phyloP scores from a whole-genome alignment of 2,797 vertebrate genomes.

The Rhinella marina region DNA sequence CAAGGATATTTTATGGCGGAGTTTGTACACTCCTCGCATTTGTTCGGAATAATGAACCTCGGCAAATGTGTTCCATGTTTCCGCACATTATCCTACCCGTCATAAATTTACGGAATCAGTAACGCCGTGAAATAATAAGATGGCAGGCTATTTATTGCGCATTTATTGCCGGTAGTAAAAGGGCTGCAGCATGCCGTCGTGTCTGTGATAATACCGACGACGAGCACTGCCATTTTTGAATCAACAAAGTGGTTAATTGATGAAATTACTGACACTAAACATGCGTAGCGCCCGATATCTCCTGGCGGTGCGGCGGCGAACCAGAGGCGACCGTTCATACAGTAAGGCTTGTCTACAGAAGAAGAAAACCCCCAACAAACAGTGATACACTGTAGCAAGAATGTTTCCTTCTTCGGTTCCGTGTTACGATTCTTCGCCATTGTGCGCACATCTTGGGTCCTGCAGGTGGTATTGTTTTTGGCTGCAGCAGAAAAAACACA shows the following conservation, averaged over 20 bases:
- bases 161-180: conserved; percentile 58
- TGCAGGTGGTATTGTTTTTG: conserved; percentile 52
- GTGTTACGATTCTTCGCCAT: background rate
- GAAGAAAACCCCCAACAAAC: conserved; percentile 5
- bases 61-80: conserved; percentile 38
- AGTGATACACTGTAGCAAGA: conserved; percentile 12
- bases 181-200: conserved; percentile 34
- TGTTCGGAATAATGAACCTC: conserved; percentile 57
- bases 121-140: conserved; percentile 54
- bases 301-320: background rate
- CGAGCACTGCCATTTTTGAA: conserved; percentile 52
- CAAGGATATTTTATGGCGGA: conserved; percentile 55
- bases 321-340: background rate
- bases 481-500: conserved; percentile 12
- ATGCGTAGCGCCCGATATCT: conserved; percentile 28
- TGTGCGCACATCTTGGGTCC: conserved; percentile 32
- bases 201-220: conserved; percentile 42
- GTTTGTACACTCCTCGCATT: conserved; percentile 41
- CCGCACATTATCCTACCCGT: conserved; percentile 31
- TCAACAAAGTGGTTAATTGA: conserved; percentile 58
- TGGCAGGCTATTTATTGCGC: conserved; percentile 55
- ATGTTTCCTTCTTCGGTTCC: background rate
- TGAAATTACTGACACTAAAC: conserved; percentile 52
- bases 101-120: conserved; percentile 57
- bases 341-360: background rate